Percentiles rank a stretch among this genome's conserved stretches.
Conservation (phyloP, 2,888 invertebrate genomes). For the Drosophila prolongata region DNA sequence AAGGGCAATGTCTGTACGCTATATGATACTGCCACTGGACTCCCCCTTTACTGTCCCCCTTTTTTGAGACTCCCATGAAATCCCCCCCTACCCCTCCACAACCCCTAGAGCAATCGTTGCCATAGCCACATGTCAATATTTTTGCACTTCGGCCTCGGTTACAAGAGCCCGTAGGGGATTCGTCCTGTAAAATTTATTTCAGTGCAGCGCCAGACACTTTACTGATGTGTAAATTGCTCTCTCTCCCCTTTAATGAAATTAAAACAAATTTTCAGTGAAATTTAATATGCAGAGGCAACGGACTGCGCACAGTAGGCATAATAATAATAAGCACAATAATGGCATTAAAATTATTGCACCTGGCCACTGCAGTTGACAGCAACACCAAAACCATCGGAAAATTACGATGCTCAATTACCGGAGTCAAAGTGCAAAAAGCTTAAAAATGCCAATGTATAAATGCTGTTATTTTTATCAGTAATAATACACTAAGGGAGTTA, state of each 20-base stretch:
- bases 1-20: constrained; percentile 41
- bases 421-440: constrained; percentile 13
- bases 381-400: constrained; percentile 15
- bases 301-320: constrained; percentile 2
- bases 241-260: constrained; percentile 75
- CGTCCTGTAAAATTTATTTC: constrained; percentile 48
- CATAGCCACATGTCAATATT: constrained; percentile 76
- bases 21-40: constrained; percentile 36
- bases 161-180: constrained; percentile 61
- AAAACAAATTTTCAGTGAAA: constrained; percentile 64
- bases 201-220: constrained; percentile 49
- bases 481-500: background rate
- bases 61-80: background rate
- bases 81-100: background rate
- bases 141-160: constrained; percentile 57
- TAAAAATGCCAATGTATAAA: constrained; percentile 3
- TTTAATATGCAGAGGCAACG: constrained; percentile 35
- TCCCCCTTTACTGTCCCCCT: background rate
- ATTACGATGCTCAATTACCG: constrained; percentile 28
- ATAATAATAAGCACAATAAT: constrained; percentile 48
- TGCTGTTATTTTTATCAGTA: background rate
- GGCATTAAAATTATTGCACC: constrained; percentile 43
- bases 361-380: constrained; percentile 17
- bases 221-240: constrained; percentile 79
- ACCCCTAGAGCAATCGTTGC: constrained; percentile 27